Conservation (phyloP, 2,888 invertebrate genomes). For the Stenodera caucasica region DNA sequence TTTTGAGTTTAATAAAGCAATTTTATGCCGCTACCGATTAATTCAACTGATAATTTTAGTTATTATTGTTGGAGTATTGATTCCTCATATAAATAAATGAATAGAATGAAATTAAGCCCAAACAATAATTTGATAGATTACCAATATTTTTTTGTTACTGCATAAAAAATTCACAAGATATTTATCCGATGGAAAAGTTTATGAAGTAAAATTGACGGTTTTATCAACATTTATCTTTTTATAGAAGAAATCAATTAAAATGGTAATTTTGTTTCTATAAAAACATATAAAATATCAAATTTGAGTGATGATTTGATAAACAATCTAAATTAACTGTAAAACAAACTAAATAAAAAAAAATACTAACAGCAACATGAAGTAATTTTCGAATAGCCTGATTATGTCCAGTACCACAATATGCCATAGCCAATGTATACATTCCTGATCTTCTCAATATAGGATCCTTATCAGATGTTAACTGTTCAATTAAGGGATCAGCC, state of each 20-base stretch:
- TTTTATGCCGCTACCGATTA: neutral
- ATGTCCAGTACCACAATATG: conserved; percentile 97
- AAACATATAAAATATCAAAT: conserved; percentile 7
- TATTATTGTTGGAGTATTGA: neutral
- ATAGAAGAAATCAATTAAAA: neutral
- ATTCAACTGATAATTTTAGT: neutral
- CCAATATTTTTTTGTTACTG: too few species aligned
- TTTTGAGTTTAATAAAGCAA: neutral
- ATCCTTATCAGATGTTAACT: conserved; percentile 90
- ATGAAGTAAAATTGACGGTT: neutral
- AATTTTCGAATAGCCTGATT: conserved; percentile 94
- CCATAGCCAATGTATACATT: conserved; percentile 98
- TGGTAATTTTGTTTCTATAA: neutral
- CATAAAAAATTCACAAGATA: too few species aligned
- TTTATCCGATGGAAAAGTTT: neutral
- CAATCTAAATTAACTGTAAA: neutral
- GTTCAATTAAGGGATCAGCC: conserved; percentile 90
- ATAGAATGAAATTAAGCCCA: too few species aligned
- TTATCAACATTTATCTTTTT: neutral
- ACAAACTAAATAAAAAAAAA: neutral
- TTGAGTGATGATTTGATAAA: conserved; percentile 21
- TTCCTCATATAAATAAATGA: neutral
- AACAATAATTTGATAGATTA: too few species aligned
- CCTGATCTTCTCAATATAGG: conserved; percentile 93
- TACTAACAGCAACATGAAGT: conserved; percentile 89